Evolutionary conservation across 2,113 vertebrate genomes (phyloP), one percentile per base, ranked within the genome.

Genomic region (Steatornis caripensis): DNA sequence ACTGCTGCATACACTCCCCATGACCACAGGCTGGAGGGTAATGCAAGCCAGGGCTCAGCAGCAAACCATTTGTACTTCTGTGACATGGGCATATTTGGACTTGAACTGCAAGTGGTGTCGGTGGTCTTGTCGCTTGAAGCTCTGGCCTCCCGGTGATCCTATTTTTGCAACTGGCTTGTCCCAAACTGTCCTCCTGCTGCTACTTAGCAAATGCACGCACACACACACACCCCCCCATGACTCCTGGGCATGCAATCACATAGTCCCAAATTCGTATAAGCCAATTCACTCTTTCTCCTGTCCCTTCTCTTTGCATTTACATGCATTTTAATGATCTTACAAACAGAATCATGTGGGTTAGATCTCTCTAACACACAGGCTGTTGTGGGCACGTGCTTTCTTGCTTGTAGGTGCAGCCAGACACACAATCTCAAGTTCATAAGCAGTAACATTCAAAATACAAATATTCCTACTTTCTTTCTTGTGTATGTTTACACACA

Each of bases 211-310:
- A 61, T 27, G 64, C 51, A 29, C 17, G 36, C 80, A 36, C 41
- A 12, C 23, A 5, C 37, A 3, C 16, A 6, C 53, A n/a, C n/a
- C n/a, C n/a, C n/a, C n/a, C n/a, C 2, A 1, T 15, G 64, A 20
- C 48, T 53, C 36, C 69, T 17, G 48, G 12, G 30, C 46, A 4
- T 8, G 45, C 49, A n/a, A 3, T 4, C 60, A 6, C 86, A 68
- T 51, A 8, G 3, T 8, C 76, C 84, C 66, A 22, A 18, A 46
- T 12, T 27, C 58, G 2, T 13, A 7, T 0, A 4, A 66, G 41
- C 16, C 24, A 12, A 0, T 34, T 43, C 20, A 10, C 32, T 55
- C 34, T 64, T 34, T 58, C 6, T 46, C 30, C 19, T 17, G 27
- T n/a, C 65, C 51, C 5, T 1, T 34, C 70, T 37, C 12, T 7